phyloP scores from a whole-genome alignment of 2,797 vertebrate species.

The Anas flavirostris region DNA sequence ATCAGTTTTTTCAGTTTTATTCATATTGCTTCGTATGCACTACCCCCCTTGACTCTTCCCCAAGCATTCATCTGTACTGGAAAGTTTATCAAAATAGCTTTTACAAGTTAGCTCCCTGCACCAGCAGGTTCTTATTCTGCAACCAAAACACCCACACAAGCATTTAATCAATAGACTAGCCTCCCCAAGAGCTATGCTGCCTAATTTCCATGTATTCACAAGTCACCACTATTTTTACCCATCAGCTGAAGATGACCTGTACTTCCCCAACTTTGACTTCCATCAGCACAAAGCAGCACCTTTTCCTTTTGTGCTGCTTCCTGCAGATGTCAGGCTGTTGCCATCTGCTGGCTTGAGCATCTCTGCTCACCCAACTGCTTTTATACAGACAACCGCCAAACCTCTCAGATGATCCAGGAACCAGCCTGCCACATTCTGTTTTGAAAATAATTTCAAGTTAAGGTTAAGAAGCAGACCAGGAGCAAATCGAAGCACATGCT shows the following conservation, averaged over 20 bases:
- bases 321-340: background rate
- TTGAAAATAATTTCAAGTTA: background rate
- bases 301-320: background rate
- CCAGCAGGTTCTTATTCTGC: background rate
- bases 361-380: background rate
- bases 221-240: background rate
- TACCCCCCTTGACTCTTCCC: background rate
- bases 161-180: background rate
- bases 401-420: background rate
- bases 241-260: background rate
- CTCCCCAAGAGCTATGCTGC: background rate
- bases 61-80: background rate
- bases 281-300: background rate
- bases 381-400: background rate
- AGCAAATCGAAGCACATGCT: background rate
- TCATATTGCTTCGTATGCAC: background rate
- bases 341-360: slow-evolving; percentile 58
- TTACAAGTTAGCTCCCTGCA: background rate
- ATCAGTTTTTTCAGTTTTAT: background rate
- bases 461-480: background rate
- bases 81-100: background rate
- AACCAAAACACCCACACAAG: background rate
- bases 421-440: background rate
- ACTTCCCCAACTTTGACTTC: background rate
- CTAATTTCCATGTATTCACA: background rate